phyloP scores from a whole-genome alignment of 2,113 vertebrate genomes.

The Triplophysa tibetana region DNA sequence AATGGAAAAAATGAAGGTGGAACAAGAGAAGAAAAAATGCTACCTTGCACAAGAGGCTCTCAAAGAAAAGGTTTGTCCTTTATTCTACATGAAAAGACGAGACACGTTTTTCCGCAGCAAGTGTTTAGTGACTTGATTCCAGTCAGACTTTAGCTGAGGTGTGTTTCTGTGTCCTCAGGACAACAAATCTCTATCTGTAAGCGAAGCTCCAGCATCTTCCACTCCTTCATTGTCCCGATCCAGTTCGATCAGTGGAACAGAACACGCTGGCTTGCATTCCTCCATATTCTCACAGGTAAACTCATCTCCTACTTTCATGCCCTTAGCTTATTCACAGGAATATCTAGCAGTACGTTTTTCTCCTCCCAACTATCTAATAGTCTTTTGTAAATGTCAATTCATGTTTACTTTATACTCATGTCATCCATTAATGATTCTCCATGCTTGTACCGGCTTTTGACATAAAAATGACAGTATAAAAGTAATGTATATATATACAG shows the following conservation, averaged over 20 bases:
- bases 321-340: background rate
- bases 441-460: too few relatives aligned
- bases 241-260: conserved; percentile 89
- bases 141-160: background rate
- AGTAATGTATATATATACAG: too few relatives aligned
- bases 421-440: background rate
- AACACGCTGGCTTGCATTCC: conserved; percentile 83
- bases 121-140: background rate
- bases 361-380: background rate
- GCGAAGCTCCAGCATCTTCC: conserved; percentile 81
- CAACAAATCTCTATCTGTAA: conserved; percentile 72
- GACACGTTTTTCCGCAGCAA: background rate
- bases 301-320: background rate
- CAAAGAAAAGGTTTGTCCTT: conserved; percentile 86
- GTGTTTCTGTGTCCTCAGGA: conserved; percentile 74
- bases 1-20: conserved; percentile 98
- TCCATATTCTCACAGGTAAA: conserved; percentile 87
- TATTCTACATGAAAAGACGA: background rate
- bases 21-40: conserved; percentile 95
- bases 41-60: conserved; percentile 88
- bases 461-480: too few relatives aligned
- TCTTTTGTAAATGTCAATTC: background rate
- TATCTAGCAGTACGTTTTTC: background rate
- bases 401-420: background rate
- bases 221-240: conserved; percentile 92